Evolutionary conservation across 2,797 vertebrate species (phyloP).

Genomic region (Echeneis naucrates): DNA sequence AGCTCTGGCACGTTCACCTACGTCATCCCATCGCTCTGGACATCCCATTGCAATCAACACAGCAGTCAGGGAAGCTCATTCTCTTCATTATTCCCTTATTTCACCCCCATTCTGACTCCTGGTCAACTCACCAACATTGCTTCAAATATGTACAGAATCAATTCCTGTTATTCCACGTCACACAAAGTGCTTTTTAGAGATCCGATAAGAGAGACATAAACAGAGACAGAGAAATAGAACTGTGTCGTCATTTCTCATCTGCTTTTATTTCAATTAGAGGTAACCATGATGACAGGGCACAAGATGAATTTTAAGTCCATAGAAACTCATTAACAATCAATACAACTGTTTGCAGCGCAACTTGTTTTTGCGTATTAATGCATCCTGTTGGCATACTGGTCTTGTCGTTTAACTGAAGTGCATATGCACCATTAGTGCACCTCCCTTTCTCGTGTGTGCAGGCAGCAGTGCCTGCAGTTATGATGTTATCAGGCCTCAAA

Average conservation of each 20-base stretch:
- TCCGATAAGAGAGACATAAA: conserved; percentile 19
- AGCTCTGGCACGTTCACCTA: conserved; percentile 44
- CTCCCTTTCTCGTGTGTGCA: conserved; percentile 30
- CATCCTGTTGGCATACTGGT: conserved; percentile 46
- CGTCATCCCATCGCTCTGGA: conserved; percentile 45
- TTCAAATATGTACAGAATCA: conserved; percentile 13
- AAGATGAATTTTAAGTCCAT: conserved; percentile 48
- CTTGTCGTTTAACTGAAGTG: conserved; percentile 20
- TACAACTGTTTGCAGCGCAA: conserved; percentile 26
- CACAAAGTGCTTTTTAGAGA: background rate
- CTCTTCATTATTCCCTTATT: conserved; percentile 6
- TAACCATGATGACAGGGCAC: conserved; percentile 43
- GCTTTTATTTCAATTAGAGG: conserved; percentile 58
- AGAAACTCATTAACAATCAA: conserved; percentile 56
- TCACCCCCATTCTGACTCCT: background rate
- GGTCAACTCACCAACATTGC: background rate
- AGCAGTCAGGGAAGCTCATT: background rate
- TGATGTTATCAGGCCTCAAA: conserved; percentile 55
- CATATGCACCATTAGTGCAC: conserved; percentile 39
- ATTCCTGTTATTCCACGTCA: conserved; percentile 1
- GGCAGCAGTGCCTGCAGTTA: conserved; percentile 42
- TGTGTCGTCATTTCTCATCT: conserved; percentile 24
- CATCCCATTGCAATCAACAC: conserved; percentile 44
- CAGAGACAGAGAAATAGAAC: conserved; percentile 11
- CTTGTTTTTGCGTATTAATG: conserved; percentile 50